Conservation (phyloP, 2,797 vertebrate genomes). For the Adelosebastes latens region DNA sequence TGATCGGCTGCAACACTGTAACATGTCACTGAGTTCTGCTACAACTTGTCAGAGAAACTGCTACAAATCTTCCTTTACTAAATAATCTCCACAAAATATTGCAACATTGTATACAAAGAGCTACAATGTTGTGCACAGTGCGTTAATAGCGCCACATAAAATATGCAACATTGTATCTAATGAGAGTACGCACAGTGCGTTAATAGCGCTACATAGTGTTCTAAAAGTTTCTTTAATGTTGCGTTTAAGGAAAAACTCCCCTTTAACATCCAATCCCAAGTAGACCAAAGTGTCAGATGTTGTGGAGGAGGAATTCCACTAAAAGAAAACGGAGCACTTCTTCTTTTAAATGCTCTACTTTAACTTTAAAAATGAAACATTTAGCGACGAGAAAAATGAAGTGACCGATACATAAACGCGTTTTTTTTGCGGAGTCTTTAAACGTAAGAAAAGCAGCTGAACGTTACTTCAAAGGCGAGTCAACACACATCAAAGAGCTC, state of each 20-base stretch:
- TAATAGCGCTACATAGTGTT: background rate
- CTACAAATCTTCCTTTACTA: too few relatives aligned
- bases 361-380: constrained; percentile 1
- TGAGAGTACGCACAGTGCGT: background rate
- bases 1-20: too few relatives aligned
- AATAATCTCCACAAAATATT: background rate
- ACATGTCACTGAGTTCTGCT: too few relatives aligned
- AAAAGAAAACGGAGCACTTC: constrained; percentile 41
- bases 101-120: background rate
- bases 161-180: background rate
- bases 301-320: constrained; percentile 62
- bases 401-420: background rate
- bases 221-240: constrained; percentile 7
- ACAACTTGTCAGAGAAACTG: too few relatives aligned
- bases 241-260: background rate
- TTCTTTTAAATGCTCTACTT: constrained; percentile 1
- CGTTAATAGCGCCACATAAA: background rate
- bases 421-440: constrained; percentile 9
- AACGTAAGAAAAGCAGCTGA: constrained; percentile 69
- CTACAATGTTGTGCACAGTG: too few relatives aligned
- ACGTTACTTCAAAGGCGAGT: constrained; percentile 84
- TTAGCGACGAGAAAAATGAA: background rate
- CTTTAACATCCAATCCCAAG: constrained; percentile 47
- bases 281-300: constrained; percentile 61
- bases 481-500: constrained; percentile 87